A percentile compares a stretch with the other conserved stretches of the same genome.
Conservation (phyloP, 1,140 invertebrate species). For the Asobara japonica region DNA sequence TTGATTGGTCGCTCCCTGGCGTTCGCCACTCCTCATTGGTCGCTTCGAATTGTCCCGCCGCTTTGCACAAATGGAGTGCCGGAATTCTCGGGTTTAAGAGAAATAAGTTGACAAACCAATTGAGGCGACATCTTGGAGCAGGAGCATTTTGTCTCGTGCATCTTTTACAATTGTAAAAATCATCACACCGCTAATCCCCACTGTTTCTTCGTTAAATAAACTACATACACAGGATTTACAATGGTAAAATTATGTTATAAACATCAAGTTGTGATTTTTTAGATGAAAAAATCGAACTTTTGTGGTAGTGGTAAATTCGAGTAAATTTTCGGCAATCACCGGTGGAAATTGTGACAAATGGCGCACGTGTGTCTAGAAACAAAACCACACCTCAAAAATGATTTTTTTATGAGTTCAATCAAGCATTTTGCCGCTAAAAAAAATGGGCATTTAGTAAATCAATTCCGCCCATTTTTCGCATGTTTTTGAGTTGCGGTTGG, state of each 20-base stretch:
- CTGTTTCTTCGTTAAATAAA: background rate
- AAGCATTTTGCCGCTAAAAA: background rate
- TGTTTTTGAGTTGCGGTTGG: too few species aligned
- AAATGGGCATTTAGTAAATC: too few species aligned
- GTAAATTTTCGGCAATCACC: background rate
- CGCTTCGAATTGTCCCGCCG: background rate
- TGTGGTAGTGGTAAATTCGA: background rate
- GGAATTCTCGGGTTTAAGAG: background rate
- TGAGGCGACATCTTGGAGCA: constrained; percentile 8
- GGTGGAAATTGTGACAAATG: constrained; percentile 42
- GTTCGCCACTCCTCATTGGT: background rate
- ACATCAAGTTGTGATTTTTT: background rate
- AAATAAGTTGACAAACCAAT: constrained; percentile 2
- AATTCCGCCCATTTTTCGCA: too few species aligned
- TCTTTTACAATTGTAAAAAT: background rate
- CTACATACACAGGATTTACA: background rate
- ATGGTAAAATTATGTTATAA: background rate
- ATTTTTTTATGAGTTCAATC: background rate
- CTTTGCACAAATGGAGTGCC: background rate
- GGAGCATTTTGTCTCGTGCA: background rate
- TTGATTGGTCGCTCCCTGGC: background rate
- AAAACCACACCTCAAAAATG: constrained; percentile 28
- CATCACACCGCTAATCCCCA: background rate
- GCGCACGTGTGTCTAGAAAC: constrained; percentile 43
- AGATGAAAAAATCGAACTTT: background rate